Conservation (phyloP, 2,888 invertebrate genomes). For the Micoletzkya japonica region DNA sequence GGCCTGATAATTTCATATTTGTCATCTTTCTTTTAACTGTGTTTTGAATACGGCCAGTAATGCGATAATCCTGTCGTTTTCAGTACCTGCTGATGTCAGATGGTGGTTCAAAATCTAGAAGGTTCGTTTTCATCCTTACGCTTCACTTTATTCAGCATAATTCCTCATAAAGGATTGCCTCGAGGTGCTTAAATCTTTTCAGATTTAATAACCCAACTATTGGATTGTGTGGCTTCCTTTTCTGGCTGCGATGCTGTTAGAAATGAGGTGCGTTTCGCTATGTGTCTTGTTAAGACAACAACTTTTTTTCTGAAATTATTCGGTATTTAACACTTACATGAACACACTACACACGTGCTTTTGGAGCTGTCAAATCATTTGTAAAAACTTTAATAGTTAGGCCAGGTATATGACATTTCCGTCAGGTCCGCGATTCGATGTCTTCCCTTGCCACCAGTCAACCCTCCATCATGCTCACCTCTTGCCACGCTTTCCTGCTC, state of each 20-base stretch:
- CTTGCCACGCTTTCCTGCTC: constrained; percentile 61
- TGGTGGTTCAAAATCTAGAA: constrained; percentile 26
- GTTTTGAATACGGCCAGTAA: background rate
- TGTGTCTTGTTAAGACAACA: too few relatives aligned
- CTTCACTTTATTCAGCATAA: background rate
- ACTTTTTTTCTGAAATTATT: background rate
- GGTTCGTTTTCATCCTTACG: background rate
- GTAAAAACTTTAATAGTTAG: too few relatives aligned
- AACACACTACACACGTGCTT: too few relatives aligned
- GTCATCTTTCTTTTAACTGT: background rate
- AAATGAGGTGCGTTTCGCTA: too few relatives aligned
- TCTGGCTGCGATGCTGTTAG: constrained; percentile 40
- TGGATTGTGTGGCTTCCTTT: constrained; percentile 51
- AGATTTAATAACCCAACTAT: constrained; percentile 55
- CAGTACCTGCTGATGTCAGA: constrained; percentile 6
- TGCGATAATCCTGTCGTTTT: background rate
- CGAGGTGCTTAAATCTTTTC: constrained; percentile 30
- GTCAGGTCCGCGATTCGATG: constrained; percentile 52
- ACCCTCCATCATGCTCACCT: constrained; percentile 53
- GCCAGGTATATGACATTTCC: background rate
- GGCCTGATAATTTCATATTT: too few relatives aligned
- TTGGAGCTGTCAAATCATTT: too few relatives aligned
- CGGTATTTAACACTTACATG: background rate
- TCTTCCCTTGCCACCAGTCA: constrained; percentile 54
- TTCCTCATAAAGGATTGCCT: constrained; percentile 1